Base-by-base conservation (phyloP, 2,797 vertebrate species). In the Anolis apletophallus region DNA sequence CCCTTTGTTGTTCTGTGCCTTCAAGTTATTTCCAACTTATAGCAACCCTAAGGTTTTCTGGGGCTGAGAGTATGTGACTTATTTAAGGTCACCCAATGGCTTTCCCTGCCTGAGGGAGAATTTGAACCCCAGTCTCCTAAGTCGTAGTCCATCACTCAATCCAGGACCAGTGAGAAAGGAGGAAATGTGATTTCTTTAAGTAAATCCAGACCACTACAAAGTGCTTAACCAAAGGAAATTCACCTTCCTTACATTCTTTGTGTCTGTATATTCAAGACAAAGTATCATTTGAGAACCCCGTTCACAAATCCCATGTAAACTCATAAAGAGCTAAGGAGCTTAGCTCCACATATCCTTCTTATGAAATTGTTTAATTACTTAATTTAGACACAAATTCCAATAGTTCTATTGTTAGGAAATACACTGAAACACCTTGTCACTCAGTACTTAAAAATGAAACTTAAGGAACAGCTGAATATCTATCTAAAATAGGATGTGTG, bases 301-400 rank as follows among this genome's bases (percentile, higher is more conserved):
- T 88, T 17, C n/a, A 36, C 19, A 93, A 93, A 91, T 89, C 91
- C 83, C 86, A 87, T 75, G 46, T n/a, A 88, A 93, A 92, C 55
- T 88, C 88, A 36, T 40, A 94, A 93, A 91, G 9, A 34, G 14
- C 7, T 92, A 93, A 92, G 80, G 0, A 93, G 91, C 82, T 93
- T 94, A 94, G 73, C 75, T 90, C 32, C 52, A 85, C 72, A 76
- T 26, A 73, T 89, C 79, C 85, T 89, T 23, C 71, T 87, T 83
- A 85, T 23, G 87, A 90, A 90, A 68, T 90, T 75, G 61, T 5
- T 0, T 0, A 16, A 61, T 75, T 80, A 32, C 79, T 81, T 80
- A 54, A 67, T 68, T 81, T 81, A 67, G 59, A 64, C 17, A 84
- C 40, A n/a, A 86, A 86, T 85, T 80, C 77, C 29, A 93, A 91